phyloP scores from a whole-genome alignment of 37 sponge, comb jelly and placozoan species.

The Chondrosia reniformis region DNA sequence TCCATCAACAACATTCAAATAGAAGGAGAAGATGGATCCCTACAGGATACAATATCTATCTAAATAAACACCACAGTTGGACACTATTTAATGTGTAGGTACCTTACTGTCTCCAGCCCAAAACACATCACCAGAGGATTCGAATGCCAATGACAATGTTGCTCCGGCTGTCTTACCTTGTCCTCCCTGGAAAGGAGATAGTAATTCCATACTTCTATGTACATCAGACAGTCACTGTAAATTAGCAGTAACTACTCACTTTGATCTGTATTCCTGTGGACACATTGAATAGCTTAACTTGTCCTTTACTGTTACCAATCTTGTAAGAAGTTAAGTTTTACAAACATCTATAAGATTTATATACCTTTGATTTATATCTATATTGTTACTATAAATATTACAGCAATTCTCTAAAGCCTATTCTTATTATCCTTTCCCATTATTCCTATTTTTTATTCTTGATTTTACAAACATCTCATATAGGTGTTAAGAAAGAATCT shows the following conservation, averaged over 20 bases:
- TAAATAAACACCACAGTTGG: background rate
- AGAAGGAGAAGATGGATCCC: slow-evolving; percentile 75
- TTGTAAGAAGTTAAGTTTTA: too few species aligned
- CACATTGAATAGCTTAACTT: slow-evolving; percentile 79
- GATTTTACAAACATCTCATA: too few species aligned
- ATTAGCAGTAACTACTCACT: slow-evolving; percentile 12
- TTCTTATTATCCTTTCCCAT: too few species aligned
- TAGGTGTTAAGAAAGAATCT: too few species aligned
- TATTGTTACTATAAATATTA: too few species aligned
- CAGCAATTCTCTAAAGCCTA: too few species aligned
- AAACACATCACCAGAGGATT: slow-evolving; percentile 55
- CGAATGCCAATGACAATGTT: slow-evolving; percentile 62
- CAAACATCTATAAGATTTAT: too few species aligned
- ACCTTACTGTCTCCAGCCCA: slow-evolving; percentile 89
- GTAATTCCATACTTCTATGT: background rate
- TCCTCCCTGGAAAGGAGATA: slow-evolving; percentile 39
- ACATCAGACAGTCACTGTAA: background rate
- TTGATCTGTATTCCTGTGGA: slow-evolving; percentile 84
- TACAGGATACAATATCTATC: background rate
- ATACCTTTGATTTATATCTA: too few species aligned
- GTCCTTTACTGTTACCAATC: slow-evolving; percentile 78
- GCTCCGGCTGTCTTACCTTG: slow-evolving; percentile 75
- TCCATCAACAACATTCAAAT: slow-evolving; percentile 59
- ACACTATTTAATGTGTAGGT: background rate
- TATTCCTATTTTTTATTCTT: too few species aligned